Base-by-base conservation (phyloP, 2,113 vertebrate genomes). In the Aramus guarauna region DNA sequence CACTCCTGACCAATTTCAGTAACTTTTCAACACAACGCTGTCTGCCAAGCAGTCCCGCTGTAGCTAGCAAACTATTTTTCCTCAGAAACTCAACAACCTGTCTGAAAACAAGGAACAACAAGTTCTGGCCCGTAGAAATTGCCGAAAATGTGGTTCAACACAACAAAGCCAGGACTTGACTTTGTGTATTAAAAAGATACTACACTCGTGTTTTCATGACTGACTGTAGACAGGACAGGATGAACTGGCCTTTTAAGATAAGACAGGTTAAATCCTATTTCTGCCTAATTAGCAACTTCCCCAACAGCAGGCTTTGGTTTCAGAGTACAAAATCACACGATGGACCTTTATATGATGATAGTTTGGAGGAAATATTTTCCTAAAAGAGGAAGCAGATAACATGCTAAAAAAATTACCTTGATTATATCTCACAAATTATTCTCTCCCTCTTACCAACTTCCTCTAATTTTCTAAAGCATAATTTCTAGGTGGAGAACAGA, bases 331-430 rank as follows among this genome's bases (percentile, higher is more conserved):
- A 92, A 77, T 84, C 13, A 5, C 64, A 86, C 1, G 24, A 68
- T 45, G 39, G 86, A 78, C 64, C 76, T 94, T 91, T 41, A 41
- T 17, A 56, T 2, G 68, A 86, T 83, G 88, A 87, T 48, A 92
- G 74, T 67, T 75, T 30, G 64, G 60, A 91, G 95, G 88, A 96
- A 96, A 74, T 84, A 83, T 74, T 94, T 95, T 95, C 92, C 91
- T 78, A 60, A 55, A 81, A 92, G 56, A 96, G 88, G 95, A 95
- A 97, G 83, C 48, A 92, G 96, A 91, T 94, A 93, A 91, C 73
- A 68, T 22, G 36, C 81, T 82, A 77, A 69, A 88, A 41, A 91
- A 90, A 71, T 50, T 2, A 74, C 27, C 66, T 52, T 62, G 93
- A 96, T 95, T 88, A 3, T 72, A 94, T 91, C 84, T 90, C 77